Conservation (phyloP, 2,797 vertebrate species). For the Acrocephalus scirpaceus region DNA sequence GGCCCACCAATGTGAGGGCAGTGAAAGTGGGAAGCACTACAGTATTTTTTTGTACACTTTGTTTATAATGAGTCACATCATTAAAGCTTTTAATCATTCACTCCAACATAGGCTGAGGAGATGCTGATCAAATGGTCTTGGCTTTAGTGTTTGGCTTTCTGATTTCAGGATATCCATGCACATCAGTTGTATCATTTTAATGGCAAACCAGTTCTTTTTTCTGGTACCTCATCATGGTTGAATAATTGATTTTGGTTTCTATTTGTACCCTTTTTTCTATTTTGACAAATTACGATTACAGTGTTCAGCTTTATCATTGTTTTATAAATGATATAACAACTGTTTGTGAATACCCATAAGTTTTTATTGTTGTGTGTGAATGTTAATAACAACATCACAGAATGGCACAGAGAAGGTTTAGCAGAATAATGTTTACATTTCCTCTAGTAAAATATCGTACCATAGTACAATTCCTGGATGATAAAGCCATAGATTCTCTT, state of each 20-base stretch:
- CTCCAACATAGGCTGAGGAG: not conserved
- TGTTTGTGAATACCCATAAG: constrained; percentile 31
- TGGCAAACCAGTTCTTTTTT: not conserved
- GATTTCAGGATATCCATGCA: not conserved
- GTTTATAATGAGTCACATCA: not conserved
- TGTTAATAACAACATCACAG: constrained; percentile 18
- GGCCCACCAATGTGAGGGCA: not conserved
- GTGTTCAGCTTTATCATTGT: constrained; percentile 48
- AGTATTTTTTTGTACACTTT: not conserved
- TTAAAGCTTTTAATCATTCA: not conserved
- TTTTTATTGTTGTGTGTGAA: constrained; percentile 47
- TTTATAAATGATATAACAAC: constrained; percentile 46
- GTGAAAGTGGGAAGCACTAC: not conserved
- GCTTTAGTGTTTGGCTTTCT: not conserved
- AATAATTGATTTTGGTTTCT: constrained; percentile 8
- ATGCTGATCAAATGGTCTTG: not conserved
- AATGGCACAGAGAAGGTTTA: not conserved
- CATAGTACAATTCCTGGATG: not conserved
- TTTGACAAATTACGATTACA: not conserved
- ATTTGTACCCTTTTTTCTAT: not conserved
- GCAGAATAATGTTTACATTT: not conserved
- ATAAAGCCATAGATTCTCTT: not conserved
- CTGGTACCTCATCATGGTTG: not conserved
- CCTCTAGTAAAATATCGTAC: not conserved
- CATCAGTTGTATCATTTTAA: not conserved